Evolutionary conservation across 2,797 vertebrate genomes (phyloP), one percentile per base, ranked within the genome.

Genomic region (Eulemur albifrons): DNA sequence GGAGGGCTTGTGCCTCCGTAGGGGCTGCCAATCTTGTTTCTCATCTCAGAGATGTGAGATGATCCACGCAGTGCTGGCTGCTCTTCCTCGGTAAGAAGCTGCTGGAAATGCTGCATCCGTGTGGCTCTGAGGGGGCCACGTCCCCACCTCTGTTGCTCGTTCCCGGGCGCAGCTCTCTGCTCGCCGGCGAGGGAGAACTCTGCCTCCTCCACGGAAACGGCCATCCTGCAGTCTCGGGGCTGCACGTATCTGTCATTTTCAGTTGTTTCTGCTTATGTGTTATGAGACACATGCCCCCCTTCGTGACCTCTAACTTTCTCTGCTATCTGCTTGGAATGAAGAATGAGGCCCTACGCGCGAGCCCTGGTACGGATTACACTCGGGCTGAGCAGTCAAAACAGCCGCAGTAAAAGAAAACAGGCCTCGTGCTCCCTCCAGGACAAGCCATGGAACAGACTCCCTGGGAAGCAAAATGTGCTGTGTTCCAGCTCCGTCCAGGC

Each of bases 11-110:
- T 1, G 35, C 89, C 94, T 93, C 61, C 61, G 65, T 83, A 63
- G 20, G 82, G 77, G 87, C 54, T 14, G 76, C 92, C 91, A 75
- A 92, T 52, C n/a, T 43, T 91, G 94, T 77, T 83, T 52, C 40
- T 32, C 7, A n/a, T 35, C 61, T 0, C 50, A 80, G 32, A 97
- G 96, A n/a, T 7, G 32, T 73, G 70, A 73, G 88, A 59, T 95
- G 96, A 97, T 98, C 95, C 97, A 95, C 13, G 45, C 97, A 88
- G 61, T 30, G 93, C 72, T 85, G 76, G 77, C 80, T 70, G 88
- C 92, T 76, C 43, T 95, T 86, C 89, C 93, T 40, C 73, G 61
- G 27, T 11, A 92, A 77, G 96, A 90, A 27, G 13, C 17, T 65
- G 65, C 35, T 20, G 75, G 65, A 82, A 40, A n/a, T 10, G 25